Base-by-base conservation (phyloP, 2,797 vertebrate genomes). In the Falco cherrug region DNA sequence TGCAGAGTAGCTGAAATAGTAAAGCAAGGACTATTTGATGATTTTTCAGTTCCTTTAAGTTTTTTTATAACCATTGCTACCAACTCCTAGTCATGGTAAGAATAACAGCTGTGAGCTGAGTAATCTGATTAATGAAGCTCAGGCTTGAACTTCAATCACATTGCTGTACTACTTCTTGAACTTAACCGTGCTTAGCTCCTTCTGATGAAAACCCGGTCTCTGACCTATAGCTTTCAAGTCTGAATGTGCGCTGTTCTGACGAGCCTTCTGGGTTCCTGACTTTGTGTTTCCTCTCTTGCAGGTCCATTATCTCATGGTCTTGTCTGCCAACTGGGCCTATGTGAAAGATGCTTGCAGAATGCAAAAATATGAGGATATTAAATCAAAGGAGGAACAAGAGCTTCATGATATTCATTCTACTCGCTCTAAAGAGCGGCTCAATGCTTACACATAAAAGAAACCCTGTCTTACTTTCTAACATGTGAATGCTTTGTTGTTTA, bases 291-390 rank as follows among this genome's bases (percentile, higher is more conserved):
- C 37, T 98, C 78, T 96, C 82, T 96, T 73, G 37, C 96, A 99
- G 99, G 99, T 99, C 93, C 99, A 99, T 93, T 99, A 99, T 97
- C 98, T 99, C 97, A 99, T 99, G 99, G 99, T 99, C 81, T 98
- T 99, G 86, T 99, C 99, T 47, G 99, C 99, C 89, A 99, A 99
- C 98, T 99, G 99, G 99, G 99, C 99, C 94, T 99, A 99, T 6
- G 99, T 99, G 98, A 99, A 99, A 97, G 99, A 99, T 43, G 99
- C 99, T n/a, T 99, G 99, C 98, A 98, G 99, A 97, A 99, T 99
- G 99, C 99, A 99, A 97, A 99, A 99, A 95, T 99, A 99, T 3
- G 99, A 99, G 97, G 99, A 99, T 98, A 99, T 99, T 98, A 99
- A 99, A 97, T 99, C 99, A 16, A 99, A 99, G 98, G 99, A 99